A percentile compares a stretch with the other conserved stretches of the same genome.
phyloP scores from a whole-genome alignment of 2,797 vertebrate genomes.

The Rhinophrynus dorsalis region DNA sequence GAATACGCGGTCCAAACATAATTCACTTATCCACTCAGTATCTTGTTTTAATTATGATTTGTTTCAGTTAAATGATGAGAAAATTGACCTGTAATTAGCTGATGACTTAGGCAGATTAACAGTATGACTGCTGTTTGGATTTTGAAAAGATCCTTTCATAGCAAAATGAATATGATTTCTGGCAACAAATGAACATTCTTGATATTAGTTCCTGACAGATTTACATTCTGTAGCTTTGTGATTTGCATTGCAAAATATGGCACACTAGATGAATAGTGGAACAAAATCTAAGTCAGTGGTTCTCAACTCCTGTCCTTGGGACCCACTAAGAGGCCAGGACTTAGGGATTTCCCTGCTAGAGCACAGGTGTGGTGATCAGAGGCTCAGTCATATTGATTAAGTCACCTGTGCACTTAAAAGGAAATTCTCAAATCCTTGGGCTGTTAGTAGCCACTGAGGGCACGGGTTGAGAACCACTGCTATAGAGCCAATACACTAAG shows the following conservation, averaged over 20 bases:
- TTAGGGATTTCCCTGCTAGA: too few relatives aligned
- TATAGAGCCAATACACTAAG: too few relatives aligned
- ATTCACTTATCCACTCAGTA: constrained; percentile 11
- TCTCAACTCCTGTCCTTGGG: too few relatives aligned
- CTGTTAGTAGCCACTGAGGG: too few relatives aligned
- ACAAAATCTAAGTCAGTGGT: too few relatives aligned
- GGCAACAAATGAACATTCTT: constrained; percentile 16
- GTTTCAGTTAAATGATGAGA: constrained; percentile 1
- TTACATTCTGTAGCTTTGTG: constrained; percentile 16
- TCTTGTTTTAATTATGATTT: constrained; percentile 16
- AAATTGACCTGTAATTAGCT: constrained; percentile 38
- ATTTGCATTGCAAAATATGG: constrained; percentile 29
- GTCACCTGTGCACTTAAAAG: too few relatives aligned
- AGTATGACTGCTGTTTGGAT: constrained; percentile 22
- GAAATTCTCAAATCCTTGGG: too few relatives aligned
- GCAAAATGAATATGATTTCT: constrained; percentile 4
- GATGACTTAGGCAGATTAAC: constrained; percentile 29
- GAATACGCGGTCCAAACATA: neutral
- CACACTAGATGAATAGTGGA: neutral
- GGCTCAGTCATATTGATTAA: too few relatives aligned
- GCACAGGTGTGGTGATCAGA: too few relatives aligned
- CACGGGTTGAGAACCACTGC: too few relatives aligned
- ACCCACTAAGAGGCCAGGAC: too few relatives aligned
- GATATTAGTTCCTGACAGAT: constrained; percentile 7
- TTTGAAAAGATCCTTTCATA: constrained; percentile 18